Conservation (phyloP, 2,797 vertebrate species). For the Erpetoichthys calabaricus region DNA sequence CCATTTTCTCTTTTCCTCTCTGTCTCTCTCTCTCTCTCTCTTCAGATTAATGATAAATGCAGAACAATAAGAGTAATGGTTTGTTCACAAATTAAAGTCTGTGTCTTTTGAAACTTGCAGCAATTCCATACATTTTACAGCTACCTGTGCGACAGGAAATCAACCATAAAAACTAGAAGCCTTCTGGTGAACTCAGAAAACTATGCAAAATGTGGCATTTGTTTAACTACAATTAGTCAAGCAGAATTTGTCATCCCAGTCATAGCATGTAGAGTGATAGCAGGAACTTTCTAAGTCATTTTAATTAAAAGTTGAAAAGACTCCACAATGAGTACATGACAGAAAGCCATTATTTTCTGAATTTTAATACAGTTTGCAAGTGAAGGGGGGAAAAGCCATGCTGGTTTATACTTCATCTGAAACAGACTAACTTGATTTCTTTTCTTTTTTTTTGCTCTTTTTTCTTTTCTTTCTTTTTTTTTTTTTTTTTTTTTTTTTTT, state of each 20-base stretch:
- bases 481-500: constrained; percentile 39
- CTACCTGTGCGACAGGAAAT: too few relatives aligned
- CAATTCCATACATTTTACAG: too few relatives aligned
- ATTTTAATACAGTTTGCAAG: constrained; percentile 84
- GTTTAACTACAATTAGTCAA: constrained; percentile 16
- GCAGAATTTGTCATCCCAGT: constrained; percentile 12
- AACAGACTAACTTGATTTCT: constrained; percentile 66
- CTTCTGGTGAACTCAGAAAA: too few relatives aligned
- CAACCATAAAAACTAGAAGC: too few relatives aligned
- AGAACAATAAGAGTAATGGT: too few relatives aligned
- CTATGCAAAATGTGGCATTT: constrained; percentile 14
- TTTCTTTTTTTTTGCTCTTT: too few relatives aligned
- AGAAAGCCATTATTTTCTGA: constrained; percentile 82
- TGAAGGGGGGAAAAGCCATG: constrained; percentile 66
- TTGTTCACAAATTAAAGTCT: too few relatives aligned
- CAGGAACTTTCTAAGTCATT: constrained; percentile 27
- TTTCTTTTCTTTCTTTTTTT: too few relatives aligned
- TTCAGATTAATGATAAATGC: too few relatives aligned
- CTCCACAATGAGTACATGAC: constrained; percentile 66
- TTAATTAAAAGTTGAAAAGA: constrained; percentile 91
- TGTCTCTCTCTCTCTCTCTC: too few relatives aligned
- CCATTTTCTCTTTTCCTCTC: too few relatives aligned
- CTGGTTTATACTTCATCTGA: constrained; percentile 86
- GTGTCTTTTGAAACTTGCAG: too few relatives aligned
- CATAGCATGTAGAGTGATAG: constrained; percentile 11